Base-by-base conservation (phyloP, 1,140 invertebrate genomes). In the Alviniconcha marisindica region DNA sequence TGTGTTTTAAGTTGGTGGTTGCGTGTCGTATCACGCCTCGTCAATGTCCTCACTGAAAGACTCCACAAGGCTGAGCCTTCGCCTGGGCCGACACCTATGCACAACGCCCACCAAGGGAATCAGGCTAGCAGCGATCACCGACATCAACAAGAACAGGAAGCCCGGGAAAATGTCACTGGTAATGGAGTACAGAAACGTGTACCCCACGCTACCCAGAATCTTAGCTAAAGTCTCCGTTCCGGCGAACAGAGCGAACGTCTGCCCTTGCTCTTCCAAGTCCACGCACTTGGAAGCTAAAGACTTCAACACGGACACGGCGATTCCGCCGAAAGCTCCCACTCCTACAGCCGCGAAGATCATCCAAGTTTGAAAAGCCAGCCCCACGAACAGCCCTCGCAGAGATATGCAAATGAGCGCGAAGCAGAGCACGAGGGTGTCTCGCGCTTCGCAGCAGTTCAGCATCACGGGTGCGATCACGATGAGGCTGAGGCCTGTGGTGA, bases 211-310 rank as follows among this genome's bases (percentile, higher is more conserved):
- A 10, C 92, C 92, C 21, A 93, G 40, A 1, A 93, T 86, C 56
- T 91, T 92, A 0, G 91, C 90, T 0, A 89, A 82, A 0, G 92
- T 92, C 82, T 93, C 92, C 7, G 86, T 89, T 73, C 89, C 86
- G 3, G 90, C 86, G 3, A 91, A 83, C 1, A 93, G 81, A 14
- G 91, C 88, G 83, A 93, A 93, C 5, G 88, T 87, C 84, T 92
- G 91, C 2, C 90, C 88, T 54, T 85, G 54, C 51, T 85, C 92
- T 38, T 90, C 85, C 78, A 91, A 90, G 38, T 86, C 80, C 56
- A 92, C 88, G 12, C 86, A 77, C 77, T 93, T 93, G 82, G 91
- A 92, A 54, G 92, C 80, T 5, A 92, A 56, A 3, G 92, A 93
- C 56, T 92, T 86, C 48, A 44, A 42, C 79, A 76, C 88, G 7